Evolutionary conservation across 2,797 vertebrate genomes (phyloP).

Genomic region (Parauchenoglanis punctatus): DNA sequence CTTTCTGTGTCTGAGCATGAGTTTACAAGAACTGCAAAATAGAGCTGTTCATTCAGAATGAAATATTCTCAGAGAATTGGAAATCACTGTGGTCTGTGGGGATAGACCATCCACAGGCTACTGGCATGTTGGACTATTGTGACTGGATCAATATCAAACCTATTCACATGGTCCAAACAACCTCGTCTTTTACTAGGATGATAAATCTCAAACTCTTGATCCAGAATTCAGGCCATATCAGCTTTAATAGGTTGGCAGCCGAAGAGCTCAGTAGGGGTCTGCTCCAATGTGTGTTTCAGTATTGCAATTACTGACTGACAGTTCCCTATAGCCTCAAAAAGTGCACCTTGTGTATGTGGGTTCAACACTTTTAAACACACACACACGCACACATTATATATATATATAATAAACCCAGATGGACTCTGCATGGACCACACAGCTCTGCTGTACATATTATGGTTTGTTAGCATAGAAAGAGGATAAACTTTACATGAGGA

Average conservation of each 20-base stretch:
- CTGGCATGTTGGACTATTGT: slow-evolving; percentile 29
- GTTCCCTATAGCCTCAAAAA: slow-evolving; percentile 28
- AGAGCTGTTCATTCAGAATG: slow-evolving; percentile 11
- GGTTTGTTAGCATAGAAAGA: not conserved
- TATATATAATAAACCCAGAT: not conserved
- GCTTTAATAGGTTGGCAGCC: slow-evolving; percentile 50
- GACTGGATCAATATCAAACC: slow-evolving; percentile 40
- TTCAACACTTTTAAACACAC: not conserved
- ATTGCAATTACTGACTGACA: slow-evolving; percentile 44
- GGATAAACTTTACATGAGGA: not conserved
- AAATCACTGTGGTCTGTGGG: not conserved
- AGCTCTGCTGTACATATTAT: not conserved
- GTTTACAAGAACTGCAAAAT: slow-evolving; percentile 8
- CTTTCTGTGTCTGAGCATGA: not conserved
- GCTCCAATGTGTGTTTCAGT: slow-evolving; percentile 38
- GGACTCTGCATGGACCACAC: slow-evolving; percentile 9
- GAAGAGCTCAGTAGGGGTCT: slow-evolving; percentile 45
- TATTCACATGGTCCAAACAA: slow-evolving; percentile 26
- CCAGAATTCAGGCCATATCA: slow-evolving; percentile 51
- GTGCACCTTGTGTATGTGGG: not conserved
- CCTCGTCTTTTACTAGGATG: slow-evolving; percentile 50
- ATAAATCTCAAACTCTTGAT: slow-evolving; percentile 53
- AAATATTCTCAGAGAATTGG: slow-evolving; percentile 23
- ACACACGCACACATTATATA: not conserved
- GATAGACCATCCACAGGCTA: slow-evolving; percentile 15